phyloP scores from a whole-genome alignment of 92 coral and sea anemone genomes.

The Phenganax marumi region DNA sequence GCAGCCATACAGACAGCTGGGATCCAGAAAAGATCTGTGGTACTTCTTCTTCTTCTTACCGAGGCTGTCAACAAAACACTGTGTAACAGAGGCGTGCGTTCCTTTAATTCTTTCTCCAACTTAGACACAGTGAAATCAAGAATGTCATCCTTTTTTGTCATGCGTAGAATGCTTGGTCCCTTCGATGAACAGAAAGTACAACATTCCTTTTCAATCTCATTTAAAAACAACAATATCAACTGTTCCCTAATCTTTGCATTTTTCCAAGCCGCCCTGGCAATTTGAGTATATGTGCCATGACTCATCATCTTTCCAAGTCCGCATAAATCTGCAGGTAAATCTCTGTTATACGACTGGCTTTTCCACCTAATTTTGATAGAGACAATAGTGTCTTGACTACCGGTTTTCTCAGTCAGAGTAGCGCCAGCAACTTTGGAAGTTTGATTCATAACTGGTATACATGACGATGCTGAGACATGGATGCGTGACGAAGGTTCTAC shows the following conservation, averaged over 20 bases:
- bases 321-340: conserved; percentile 51
- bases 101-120: conserved; percentile 43
- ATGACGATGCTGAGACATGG: too few relatives aligned
- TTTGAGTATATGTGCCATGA: conserved; percentile 63
- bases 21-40: conserved; percentile 7
- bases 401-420: too few relatives aligned
- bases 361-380: conserved; percentile 40
- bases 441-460: too few relatives aligned
- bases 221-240: conserved; percentile 37
- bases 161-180: conserved; percentile 55
- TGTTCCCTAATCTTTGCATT: conserved; percentile 52
- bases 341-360: conserved; percentile 57
- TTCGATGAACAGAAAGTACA: conserved; percentile 59
- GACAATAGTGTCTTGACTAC: conserved; percentile 10
- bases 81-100: conserved; percentile 59
- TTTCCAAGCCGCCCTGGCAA: conserved; percentile 54
- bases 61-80: conserved; percentile 52
- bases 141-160: conserved; percentile 57
- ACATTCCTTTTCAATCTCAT: conserved; percentile 59
- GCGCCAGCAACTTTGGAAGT: too few relatives aligned
- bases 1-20: conserved; percentile 72
- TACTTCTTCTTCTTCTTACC: conserved; percentile 41
- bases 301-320: conserved; percentile 67
- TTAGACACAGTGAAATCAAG: conserved; percentile 50
- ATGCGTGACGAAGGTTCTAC: too few relatives aligned